Evolutionary conservation across 1,140 invertebrate genomes (phyloP).

Genomic region (Drosophila ironensis): DNA sequence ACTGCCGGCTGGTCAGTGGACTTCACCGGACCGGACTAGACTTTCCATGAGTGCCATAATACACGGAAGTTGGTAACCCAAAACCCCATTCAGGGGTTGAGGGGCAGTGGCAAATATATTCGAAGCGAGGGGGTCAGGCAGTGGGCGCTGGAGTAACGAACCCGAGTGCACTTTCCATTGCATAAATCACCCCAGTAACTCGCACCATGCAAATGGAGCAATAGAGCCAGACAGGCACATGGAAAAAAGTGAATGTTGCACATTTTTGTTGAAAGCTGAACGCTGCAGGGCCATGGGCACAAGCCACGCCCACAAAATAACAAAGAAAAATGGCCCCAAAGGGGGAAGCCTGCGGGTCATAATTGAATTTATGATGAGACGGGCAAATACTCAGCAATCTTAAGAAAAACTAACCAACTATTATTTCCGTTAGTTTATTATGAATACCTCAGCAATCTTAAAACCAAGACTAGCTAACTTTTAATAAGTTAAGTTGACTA

Average conservation of each 20-base stretch:
- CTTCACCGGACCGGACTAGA: slow-evolving; percentile 38
- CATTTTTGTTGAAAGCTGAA: slow-evolving; percentile 36
- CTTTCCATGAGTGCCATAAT: slow-evolving; percentile 67
- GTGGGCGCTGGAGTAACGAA: slow-evolving; percentile 23
- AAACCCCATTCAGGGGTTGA: slow-evolving; percentile 55
- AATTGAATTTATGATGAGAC: too few species aligned
- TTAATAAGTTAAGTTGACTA: too few species aligned
- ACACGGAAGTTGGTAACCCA: slow-evolving; percentile 76
- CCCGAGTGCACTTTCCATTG: slow-evolving; percentile 57
- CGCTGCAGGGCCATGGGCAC: slow-evolving; percentile 27
- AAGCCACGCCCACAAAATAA: slow-evolving; percentile 27
- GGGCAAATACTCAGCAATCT: too few species aligned
- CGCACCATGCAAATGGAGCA: slow-evolving; percentile 15
- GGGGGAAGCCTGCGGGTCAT: too few species aligned
- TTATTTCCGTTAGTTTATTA: too few species aligned
- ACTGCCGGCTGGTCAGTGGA: slow-evolving; percentile 18
- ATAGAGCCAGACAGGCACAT: slow-evolving; percentile 1
- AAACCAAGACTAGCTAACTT: too few species aligned
- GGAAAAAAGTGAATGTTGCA: slow-evolving; percentile 61
- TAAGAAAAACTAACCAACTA: too few species aligned
- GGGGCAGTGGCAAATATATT: too few species aligned
- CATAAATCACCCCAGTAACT: slow-evolving; percentile 39
- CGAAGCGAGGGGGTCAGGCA: neutral
- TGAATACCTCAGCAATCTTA: too few species aligned
- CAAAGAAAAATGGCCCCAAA: neutral